Conservation (phyloP, 2,797 vertebrate species). For the Artibeus jamaicensis region DNA sequence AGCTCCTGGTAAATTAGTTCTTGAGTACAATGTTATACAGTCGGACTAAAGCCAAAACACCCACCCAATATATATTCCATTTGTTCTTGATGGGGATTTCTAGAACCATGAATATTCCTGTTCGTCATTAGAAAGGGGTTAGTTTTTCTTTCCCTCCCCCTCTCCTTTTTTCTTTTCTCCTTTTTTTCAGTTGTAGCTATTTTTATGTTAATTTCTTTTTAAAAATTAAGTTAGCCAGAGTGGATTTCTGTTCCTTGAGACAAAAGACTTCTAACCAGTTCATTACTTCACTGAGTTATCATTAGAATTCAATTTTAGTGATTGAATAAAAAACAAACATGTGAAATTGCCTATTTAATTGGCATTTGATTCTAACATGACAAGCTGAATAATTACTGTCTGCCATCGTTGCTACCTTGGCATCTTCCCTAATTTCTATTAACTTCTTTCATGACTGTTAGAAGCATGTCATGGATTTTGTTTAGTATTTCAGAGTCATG, state of each 20-base stretch:
- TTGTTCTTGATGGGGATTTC: background rate
- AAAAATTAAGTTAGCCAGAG: background rate
- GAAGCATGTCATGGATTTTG: background rate
- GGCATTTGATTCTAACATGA: background rate
- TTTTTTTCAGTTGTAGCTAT: background rate
- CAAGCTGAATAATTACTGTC: background rate
- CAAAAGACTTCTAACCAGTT: background rate
- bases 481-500: background rate
- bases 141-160: background rate
- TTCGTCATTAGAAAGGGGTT: background rate
- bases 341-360: background rate
- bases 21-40: background rate
- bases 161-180: rapidly evolving
- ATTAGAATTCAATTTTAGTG: background rate
- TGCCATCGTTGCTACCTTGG: background rate
- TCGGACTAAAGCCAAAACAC: background rate
- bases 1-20: background rate
- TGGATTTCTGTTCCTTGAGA: background rate
- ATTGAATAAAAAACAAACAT: background rate
- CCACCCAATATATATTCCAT: too few species aligned
- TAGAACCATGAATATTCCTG: background rate
- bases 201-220: background rate
- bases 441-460: background rate
- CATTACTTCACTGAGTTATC: background rate
- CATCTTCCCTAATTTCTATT: background rate